These are phyloP conservation scores for Keiferia lycopersicella DNA, from an alignment of 2,888 invertebrate genomes.

Conservation along the genomic window DNA sequence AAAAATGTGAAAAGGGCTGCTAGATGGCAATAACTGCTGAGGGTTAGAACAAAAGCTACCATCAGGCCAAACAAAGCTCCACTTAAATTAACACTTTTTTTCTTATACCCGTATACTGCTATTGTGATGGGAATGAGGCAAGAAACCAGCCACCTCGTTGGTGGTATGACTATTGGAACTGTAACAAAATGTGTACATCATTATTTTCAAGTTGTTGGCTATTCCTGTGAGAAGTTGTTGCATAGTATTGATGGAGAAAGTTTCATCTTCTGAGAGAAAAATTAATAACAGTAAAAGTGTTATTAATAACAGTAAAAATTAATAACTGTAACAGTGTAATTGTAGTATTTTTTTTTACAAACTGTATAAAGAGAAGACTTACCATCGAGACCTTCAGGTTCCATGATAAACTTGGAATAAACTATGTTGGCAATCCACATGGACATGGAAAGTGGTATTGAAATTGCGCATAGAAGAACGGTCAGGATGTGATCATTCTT, in stretches of 20 bases:
- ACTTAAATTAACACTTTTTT: conserved; percentile 85
- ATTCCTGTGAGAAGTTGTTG: no score
- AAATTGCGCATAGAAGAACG: conserved; percentile 83
- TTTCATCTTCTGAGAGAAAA: no score
- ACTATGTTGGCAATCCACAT: conserved; percentile 88
- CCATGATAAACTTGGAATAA: conserved; percentile 81
- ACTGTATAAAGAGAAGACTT: conserved; percentile 35
- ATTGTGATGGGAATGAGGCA: conserved; percentile 84
- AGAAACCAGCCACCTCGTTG: conserved; percentile 84
- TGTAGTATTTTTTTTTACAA: no score
- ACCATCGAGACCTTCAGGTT: conserved; percentile 80
- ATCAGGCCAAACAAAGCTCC: conserved; percentile 87
- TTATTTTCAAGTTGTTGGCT: no score
- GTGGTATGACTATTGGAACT: conserved; percentile 83
- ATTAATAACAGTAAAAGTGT: no score
- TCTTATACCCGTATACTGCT: conserved; percentile 84
- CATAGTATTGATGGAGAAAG: no score
- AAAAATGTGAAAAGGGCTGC: conserved; percentile 89
- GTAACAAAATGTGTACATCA: conserved; percentile 47
- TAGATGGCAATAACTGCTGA: conserved; percentile 89
- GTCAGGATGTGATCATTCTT: conserved; percentile 75
- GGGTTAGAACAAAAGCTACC: conserved; percentile 88
- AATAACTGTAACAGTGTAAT: no score
- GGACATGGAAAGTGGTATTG: conserved; percentile 88
- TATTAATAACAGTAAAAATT: no score